Percentiles rank a stretch among this genome's conserved stretches.
Evolutionary conservation across 2,113 vertebrate species (phyloP).

Genomic region (Tetraodon nigroviridis): DNA sequence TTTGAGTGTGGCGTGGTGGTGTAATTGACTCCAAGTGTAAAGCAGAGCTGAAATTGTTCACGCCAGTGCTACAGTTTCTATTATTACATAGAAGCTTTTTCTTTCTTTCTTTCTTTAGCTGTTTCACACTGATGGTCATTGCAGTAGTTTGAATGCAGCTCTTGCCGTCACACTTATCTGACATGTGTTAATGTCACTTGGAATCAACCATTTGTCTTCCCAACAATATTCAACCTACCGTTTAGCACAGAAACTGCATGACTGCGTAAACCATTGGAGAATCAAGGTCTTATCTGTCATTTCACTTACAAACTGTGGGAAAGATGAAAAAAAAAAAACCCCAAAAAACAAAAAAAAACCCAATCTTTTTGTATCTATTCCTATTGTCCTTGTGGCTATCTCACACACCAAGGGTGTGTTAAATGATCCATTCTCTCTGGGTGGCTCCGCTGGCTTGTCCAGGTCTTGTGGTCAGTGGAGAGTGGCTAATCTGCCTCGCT

Average conservation of each 20-base stretch:
- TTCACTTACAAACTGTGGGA: constrained; percentile 8
- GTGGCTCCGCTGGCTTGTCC: constrained; percentile 15
- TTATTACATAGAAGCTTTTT: constrained; percentile 10
- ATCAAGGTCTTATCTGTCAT: constrained; percentile 16
- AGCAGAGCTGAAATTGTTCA: constrained; percentile 25
- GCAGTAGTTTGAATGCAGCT: neutral
- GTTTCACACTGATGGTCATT: constrained; percentile 1
- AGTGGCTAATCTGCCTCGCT: constrained; percentile 32
- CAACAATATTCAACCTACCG: neutral
- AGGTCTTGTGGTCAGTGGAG: constrained; percentile 29
- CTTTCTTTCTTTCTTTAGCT: constrained; percentile 1
- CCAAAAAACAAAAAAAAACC: constrained; percentile 17
- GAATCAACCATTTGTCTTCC: neutral
- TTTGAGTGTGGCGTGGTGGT: constrained; percentile 21
- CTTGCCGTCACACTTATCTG: neutral
- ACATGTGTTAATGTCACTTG: constrained; percentile 6
- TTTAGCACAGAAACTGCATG: constrained; percentile 6
- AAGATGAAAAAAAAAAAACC: constrained; percentile 18
- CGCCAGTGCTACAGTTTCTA: constrained; percentile 7
- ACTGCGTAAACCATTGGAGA: constrained; percentile 2
- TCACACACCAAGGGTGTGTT: constrained; percentile 22
- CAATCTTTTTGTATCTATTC: constrained; percentile 27
- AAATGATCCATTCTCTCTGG: constrained; percentile 48
- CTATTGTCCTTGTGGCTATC: constrained; percentile 21
- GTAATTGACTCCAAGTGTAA: constrained; percentile 35